A percentile compares a stretch with the other conserved stretches of the same genome.
phyloP scores from a whole-genome alignment of 2,888 invertebrate genomes.

The Zonitis immaculata region DNA sequence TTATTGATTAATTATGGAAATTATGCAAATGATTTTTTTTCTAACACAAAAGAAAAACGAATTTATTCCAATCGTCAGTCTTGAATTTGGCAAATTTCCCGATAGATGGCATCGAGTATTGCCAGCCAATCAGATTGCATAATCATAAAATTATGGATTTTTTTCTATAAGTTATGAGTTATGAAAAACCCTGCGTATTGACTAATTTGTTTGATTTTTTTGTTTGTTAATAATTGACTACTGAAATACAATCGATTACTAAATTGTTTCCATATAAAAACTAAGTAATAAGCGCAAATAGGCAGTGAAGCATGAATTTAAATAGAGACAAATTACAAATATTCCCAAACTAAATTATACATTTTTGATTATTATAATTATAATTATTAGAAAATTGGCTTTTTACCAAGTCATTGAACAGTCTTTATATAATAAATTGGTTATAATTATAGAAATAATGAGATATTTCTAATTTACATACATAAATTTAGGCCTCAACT shows the following conservation, averaged over 20 bases:
- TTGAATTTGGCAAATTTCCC: not conserved
- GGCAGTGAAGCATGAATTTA: constrained; percentile 10
- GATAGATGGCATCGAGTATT: not conserved
- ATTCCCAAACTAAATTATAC: no score
- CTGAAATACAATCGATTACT: not conserved
- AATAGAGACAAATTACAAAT: not conserved
- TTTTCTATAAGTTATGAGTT: no score
- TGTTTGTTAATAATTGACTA: constrained; percentile 8
- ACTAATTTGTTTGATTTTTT: not conserved
- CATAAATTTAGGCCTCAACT: constrained; percentile 19
- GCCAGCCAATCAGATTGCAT: not conserved
- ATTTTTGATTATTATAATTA: no score
- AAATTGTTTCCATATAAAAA: not conserved
- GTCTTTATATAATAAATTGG: not conserved
- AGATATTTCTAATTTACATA: constrained; percentile 6
- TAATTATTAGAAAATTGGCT: no score
- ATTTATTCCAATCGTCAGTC: not conserved
- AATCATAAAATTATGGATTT: no score
- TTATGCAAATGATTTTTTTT: not conserved
- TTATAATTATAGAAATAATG: not conserved
- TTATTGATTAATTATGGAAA: no score
- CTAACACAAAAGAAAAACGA: no score
- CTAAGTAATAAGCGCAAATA: not conserved
- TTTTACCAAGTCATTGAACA: not conserved
- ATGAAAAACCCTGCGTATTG: not conserved